Evolutionary conservation across 2,797 vertebrate species (phyloP).

Genomic region (Ctenopoma kingsleyae): DNA sequence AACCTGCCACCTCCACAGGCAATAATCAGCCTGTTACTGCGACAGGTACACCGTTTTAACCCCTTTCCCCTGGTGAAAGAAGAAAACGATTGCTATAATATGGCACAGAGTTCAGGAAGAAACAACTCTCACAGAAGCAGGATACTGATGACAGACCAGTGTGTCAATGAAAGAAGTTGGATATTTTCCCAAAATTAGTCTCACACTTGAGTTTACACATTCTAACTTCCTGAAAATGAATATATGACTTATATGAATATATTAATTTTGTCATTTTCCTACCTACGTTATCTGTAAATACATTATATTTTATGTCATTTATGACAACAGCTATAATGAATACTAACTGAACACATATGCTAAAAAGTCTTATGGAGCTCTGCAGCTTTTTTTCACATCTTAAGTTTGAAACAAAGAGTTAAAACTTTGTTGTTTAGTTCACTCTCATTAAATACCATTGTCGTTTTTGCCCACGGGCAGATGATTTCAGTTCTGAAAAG

Average conservation of each 20-base stretch:
- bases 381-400: no score
- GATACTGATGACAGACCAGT: conserved; percentile 19
- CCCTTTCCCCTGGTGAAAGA: conserved; percentile 51
- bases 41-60: conserved; percentile 77
- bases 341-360: no score
- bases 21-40: conserved; percentile 80
- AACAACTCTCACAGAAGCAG: conserved; percentile 29
- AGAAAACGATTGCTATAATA: conserved; percentile 30
- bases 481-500: no score
- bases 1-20: conserved; percentile 72
- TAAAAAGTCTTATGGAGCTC: no score
- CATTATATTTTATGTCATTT: neutral
- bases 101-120: conserved; percentile 46
- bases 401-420: no score
- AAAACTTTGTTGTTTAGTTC: no score
- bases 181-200: conserved; percentile 18
- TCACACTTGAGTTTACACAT: neutral
- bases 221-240: neutral
- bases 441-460: no score
- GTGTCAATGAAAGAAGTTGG: conserved; percentile 9
- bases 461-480: no score
- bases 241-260: neutral
- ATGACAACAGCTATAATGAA: neutral
- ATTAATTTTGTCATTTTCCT: neutral
- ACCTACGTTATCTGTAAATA: neutral